Evolutionary conservation across 2,797 vertebrate genomes (phyloP), one percentile per base, ranked within the genome.

Genomic region (Botia kubotai): DNA sequence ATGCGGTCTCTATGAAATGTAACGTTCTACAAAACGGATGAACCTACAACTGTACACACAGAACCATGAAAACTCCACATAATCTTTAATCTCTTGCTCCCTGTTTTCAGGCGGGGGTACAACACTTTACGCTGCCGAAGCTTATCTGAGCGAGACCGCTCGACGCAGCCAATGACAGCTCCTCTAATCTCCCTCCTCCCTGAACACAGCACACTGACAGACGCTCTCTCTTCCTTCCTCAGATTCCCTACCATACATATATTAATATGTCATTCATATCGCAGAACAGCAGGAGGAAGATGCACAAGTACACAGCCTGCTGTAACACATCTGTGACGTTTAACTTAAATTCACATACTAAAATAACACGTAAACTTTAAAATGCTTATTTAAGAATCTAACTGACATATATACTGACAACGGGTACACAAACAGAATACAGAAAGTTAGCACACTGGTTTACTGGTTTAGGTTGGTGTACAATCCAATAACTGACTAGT

Each of bases 241-340:
- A 96, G 95, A 97, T 94, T 95, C 91, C 92, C 93, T 96, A 95
- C 95, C 95, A 96, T 95, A 96, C 95, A 96, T 96, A 95, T 97
- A 97, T 97, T 96, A 97, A 97, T 96, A 95, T 97, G 97, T 97
- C 97, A 97, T 92, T 98, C 97, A 97, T 57, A 72, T 19, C n/a
- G 93, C 90, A 88, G 87, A 90, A 90, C 91, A 90, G 91, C 89
- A 89, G 86, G 88, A 88, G 87, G 86, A 89, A 89, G 50, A 79
- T 71, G 83, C 77, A 71, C 90, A 78, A 46, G 88, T 81, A 88
- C 89, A 88, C 73, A 29, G 75, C 58, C 69, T 55, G 77, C 11
- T 36, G 68, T 43, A 65, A 72, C 67, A 50, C 36, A 46, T 23
- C 16, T 33, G 76, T 68, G 55, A 78, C 6, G 26, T n/a, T 46